phyloP scores from a whole-genome alignment of 2,113 vertebrate species.

The Nerophis ophidion region DNA sequence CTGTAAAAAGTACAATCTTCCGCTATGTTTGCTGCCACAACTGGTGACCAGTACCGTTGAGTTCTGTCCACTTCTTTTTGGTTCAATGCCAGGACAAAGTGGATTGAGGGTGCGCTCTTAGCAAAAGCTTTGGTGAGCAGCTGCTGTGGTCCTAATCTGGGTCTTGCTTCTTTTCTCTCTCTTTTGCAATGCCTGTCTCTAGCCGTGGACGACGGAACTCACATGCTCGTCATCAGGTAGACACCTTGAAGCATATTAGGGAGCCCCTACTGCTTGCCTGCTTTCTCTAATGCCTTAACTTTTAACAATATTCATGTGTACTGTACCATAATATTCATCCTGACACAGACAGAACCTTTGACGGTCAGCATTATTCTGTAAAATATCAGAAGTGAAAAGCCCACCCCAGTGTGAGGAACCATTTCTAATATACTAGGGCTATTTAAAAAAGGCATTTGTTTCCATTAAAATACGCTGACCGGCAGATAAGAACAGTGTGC shows the following conservation, averaged over 20 bases:
- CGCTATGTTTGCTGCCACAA: constrained; percentile 20
- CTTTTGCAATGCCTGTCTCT: constrained; percentile 43
- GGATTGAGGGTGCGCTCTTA: constrained; percentile 31
- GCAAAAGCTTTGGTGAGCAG: constrained; percentile 53
- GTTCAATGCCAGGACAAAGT: constrained; percentile 28
- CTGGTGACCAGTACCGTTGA: constrained; percentile 15
- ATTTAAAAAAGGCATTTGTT: no score
- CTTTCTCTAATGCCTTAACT: constrained; percentile 37
- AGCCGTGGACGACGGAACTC: constrained; percentile 99
- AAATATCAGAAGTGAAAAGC: not conserved
- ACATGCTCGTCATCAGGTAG: constrained; percentile 96
- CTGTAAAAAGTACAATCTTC: constrained; percentile 35
- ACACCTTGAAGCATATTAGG: constrained; percentile 41
- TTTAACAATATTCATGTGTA: constrained; percentile 4
- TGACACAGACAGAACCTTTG: constrained; percentile 39
- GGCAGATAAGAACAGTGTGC: no score
- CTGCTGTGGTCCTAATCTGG: constrained; percentile 57
- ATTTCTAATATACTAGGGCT: no score
- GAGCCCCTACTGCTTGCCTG: constrained; percentile 35
- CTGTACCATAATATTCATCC: not conserved
- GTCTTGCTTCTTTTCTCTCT: constrained; percentile 48
- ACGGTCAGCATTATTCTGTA: not conserved
- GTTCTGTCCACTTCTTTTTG: constrained; percentile 25
- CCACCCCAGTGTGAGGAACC: no score
- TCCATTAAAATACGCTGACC: no score